These are phyloP conservation scores for Siphamia tubifer DNA, from an alignment of 2,113 vertebrate species.

Conservation along the genomic window DNA sequence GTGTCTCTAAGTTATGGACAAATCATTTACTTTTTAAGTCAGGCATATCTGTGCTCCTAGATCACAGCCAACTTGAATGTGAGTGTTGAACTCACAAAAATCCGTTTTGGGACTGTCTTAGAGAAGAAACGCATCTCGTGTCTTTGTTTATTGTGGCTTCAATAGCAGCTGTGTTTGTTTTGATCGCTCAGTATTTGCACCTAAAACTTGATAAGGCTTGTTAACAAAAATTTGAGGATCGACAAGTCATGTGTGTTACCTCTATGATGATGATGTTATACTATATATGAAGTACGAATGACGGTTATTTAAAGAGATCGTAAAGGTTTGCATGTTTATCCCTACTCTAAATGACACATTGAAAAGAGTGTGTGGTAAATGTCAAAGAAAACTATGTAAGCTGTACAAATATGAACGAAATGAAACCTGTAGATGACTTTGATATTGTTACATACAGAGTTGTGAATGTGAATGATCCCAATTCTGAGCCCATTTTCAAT, in stretches of 20 bases:
- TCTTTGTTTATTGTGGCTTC: constrained; percentile 61
- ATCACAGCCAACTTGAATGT: constrained; percentile 53
- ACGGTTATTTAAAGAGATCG: constrained; percentile 34
- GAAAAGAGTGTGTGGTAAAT: constrained; percentile 38
- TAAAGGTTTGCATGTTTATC: constrained; percentile 41
- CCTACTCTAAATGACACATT: constrained; percentile 24
- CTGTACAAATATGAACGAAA: constrained; percentile 29
- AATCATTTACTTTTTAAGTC: constrained; percentile 35
- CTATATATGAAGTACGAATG: constrained; percentile 18
- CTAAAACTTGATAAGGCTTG: constrained; percentile 17
- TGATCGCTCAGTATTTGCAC: constrained; percentile 42
- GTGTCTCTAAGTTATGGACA: constrained; percentile 48
- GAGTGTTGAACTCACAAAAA: constrained; percentile 52
- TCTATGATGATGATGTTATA: constrained; percentile 13
- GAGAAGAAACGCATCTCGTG: constrained; percentile 47
- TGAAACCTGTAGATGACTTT: constrained; percentile 1
- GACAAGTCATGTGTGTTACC: constrained; percentile 18
- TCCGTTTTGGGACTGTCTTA: constrained; percentile 30
- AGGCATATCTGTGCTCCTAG: constrained; percentile 43
- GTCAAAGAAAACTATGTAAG: constrained; percentile 29
- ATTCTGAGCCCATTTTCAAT: constrained; percentile 11
- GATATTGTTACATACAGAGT: constrained; percentile 1
- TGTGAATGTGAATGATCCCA: constrained; percentile 6
- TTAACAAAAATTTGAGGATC: constrained; percentile 1
- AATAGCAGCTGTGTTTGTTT: constrained; percentile 73